Evolutionary conservation across 2,888 invertebrate genomes (phyloP).

Genomic region (Tricholauxania praeusta): DNA sequence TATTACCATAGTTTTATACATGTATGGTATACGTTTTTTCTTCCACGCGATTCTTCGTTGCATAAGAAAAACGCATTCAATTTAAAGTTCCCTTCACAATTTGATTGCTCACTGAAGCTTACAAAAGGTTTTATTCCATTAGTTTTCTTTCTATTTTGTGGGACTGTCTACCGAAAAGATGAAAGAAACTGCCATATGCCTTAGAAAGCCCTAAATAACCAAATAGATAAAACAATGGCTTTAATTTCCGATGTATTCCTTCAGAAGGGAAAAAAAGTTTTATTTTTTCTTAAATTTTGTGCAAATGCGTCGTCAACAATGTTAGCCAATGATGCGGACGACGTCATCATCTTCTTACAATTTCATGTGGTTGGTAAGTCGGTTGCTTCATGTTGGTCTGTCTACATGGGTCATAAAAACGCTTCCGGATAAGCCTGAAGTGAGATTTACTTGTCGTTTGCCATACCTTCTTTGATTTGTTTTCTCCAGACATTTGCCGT

Average conservation of each 20-base stretch:
- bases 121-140: slow-evolving; percentile 52
- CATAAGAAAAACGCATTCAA: too few relatives aligned
- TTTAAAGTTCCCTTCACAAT: too few relatives aligned
- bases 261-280: neutral
- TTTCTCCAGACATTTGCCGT: slow-evolving; percentile 44
- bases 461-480: slow-evolving; percentile 65
- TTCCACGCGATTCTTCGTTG: too few relatives aligned
- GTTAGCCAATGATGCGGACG: slow-evolving; percentile 4
- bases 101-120: slow-evolving; percentile 59
- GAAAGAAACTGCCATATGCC: neutral
- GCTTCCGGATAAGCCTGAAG: slow-evolving; percentile 62
- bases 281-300: slow-evolving; percentile 25
- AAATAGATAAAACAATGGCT: slow-evolving; percentile 5
- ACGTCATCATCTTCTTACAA: neutral
- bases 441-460: slow-evolving; percentile 65
- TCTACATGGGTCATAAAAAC: slow-evolving; percentile 61
- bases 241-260: slow-evolving; percentile 16
- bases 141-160: neutral
- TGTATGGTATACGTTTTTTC: too few relatives aligned
- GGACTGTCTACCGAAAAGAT: neutral
- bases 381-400: slow-evolving; percentile 23
- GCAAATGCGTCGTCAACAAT: slow-evolving; percentile 34
- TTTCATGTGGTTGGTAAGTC: too few relatives aligned
- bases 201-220: neutral
- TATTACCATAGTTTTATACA: too few relatives aligned